Conservation (phyloP, 2,888 invertebrate species). For the Drosophila parthenogenetica region DNA sequence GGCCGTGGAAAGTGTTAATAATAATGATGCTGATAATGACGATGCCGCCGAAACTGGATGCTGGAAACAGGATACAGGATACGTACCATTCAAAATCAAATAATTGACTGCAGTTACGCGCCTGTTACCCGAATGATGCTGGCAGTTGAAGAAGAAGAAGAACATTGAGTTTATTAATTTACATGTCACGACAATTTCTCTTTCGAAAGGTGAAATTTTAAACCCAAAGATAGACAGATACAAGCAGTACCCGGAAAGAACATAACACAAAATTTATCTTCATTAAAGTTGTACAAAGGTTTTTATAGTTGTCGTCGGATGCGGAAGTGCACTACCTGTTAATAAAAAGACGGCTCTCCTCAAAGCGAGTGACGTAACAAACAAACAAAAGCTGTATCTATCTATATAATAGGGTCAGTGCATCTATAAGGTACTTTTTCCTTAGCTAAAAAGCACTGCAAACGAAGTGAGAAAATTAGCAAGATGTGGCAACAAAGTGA, state of each 20-base stretch:
- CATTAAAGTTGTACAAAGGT: constrained; percentile 56
- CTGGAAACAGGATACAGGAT: constrained; percentile 66
- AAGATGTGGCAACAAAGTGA: constrained; percentile 41
- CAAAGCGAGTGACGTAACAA: constrained; percentile 43
- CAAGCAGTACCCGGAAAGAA: constrained; percentile 34
- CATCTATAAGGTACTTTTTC: constrained; percentile 33
- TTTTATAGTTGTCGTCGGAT: constrained; percentile 40
- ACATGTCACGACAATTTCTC: constrained; percentile 64
- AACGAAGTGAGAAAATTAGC: constrained; percentile 54
- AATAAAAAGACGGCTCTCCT: constrained; percentile 43
- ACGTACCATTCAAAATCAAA: constrained; percentile 46
- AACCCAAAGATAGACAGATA: constrained; percentile 59
- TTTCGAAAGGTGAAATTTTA: constrained; percentile 76
- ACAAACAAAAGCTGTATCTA: constrained; percentile 40
- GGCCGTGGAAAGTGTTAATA: constrained; percentile 73
- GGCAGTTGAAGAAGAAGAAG: constrained; percentile 13
- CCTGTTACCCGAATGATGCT: constrained; percentile 52
- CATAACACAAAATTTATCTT: constrained; percentile 65
- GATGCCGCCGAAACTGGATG: constrained; percentile 65
- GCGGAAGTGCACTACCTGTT: constrained; percentile 73
- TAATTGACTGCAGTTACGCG: constrained; percentile 74
- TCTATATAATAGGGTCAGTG: constrained; percentile 33
- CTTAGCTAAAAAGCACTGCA: neutral
- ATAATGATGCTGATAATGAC: constrained; percentile 64
- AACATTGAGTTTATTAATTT: constrained; percentile 75